phyloP scores from a whole-genome alignment of 2,113 vertebrate species.

The Peromyscus maniculatus region DNA sequence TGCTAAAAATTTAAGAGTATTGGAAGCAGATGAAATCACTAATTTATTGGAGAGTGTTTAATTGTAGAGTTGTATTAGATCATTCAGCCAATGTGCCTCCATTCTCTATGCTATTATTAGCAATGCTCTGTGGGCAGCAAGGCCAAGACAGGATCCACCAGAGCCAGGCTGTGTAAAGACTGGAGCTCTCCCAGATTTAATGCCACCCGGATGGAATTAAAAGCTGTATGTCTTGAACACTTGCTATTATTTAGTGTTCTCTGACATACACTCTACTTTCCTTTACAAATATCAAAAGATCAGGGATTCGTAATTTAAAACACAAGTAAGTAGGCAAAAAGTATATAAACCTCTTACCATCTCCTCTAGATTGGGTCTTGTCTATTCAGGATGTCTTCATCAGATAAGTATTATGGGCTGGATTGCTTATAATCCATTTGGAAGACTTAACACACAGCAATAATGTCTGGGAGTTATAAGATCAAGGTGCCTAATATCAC shows the following conservation, averaged over 20 bases:
- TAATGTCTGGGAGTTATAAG: no score
- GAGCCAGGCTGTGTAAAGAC: neutral
- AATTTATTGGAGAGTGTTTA: neutral
- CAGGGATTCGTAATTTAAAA: neutral
- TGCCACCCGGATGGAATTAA: neutral
- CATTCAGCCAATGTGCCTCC: neutral
- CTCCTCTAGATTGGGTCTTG: neutral
- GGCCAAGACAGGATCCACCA: neutral
- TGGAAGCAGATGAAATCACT: neutral
- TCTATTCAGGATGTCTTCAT: neutral
- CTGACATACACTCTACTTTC: neutral
- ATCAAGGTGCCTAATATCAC: accelerated
- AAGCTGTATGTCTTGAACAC: neutral
- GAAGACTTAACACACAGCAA: neutral
- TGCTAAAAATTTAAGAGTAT: neutral
- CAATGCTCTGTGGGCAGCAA: neutral
- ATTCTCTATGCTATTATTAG: neutral
- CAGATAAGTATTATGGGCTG: neutral
- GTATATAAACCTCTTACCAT: neutral
- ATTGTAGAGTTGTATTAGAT: neutral
- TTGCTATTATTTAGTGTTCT: neutral
- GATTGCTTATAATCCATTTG: accelerated
- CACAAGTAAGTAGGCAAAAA: neutral
- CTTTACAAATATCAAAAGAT: neutral
- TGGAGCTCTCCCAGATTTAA: neutral